A percentile compares a stretch with the other conserved stretches of the same genome.
These are phyloP conservation scores for Dipodomys stephensi DNA, from an alignment of 2,113 vertebrate species.

Conservation along the genomic window DNA sequence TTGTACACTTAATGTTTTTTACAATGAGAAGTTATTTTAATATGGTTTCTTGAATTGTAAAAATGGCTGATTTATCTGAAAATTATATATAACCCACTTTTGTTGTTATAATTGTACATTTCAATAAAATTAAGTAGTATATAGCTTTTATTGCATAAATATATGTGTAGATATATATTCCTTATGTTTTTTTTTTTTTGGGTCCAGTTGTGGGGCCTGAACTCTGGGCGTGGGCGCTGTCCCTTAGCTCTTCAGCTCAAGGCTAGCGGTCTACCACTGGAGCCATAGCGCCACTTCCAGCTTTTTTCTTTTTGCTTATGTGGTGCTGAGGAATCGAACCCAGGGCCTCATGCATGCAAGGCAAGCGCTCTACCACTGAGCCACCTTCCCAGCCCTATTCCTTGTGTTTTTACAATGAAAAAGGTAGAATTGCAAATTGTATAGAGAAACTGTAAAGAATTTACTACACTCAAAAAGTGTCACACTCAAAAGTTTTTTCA, in stretches of 20 bases:
- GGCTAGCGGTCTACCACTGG: too few species aligned
- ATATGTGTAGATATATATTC: background rate
- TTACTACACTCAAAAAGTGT: background rate
- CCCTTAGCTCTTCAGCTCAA: too few species aligned
- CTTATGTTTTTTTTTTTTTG: too few species aligned
- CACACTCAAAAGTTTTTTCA: constrained; percentile 17
- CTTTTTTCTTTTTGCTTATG: too few species aligned
- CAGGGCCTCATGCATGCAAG: too few species aligned
- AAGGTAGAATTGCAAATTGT: constrained; percentile 3
- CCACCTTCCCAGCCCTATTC: too few species aligned
- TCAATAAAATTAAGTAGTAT: constrained; percentile 13
- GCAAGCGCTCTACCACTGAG: too few species aligned
- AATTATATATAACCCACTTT: background rate
- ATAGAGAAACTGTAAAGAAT: background rate
- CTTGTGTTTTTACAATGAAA: constrained; percentile 35
- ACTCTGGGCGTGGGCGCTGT: too few species aligned
- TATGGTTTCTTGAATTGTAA: background rate
- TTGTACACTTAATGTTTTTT: constrained; percentile 34
- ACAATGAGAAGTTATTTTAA: constrained; percentile 21
- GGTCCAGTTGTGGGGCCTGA: too few species aligned
- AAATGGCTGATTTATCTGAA: constrained; percentile 1
- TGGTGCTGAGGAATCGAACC: too few species aligned
- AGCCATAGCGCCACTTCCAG: too few species aligned
- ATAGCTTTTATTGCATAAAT: constrained; percentile 38
- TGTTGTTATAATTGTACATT: background rate